Conservation (phyloP, 2,113 vertebrate genomes). For the Chaetodon trifascialis region DNA sequence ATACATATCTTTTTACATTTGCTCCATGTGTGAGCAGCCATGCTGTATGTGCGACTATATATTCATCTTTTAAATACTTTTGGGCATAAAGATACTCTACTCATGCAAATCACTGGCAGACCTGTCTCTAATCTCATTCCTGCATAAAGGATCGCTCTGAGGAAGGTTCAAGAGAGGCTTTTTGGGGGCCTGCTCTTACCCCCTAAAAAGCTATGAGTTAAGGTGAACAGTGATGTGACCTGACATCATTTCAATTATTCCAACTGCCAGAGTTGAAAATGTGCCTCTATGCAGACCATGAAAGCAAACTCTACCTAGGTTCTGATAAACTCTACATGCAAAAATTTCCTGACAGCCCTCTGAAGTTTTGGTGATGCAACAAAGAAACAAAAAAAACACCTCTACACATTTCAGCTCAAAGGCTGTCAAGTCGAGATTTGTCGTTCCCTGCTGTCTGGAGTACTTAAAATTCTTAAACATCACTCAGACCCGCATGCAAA, state of each 20-base stretch:
- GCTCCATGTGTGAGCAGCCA: background rate
- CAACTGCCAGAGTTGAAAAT: conserved; percentile 3
- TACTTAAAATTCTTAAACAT: conserved; percentile 52
- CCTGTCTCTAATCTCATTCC: background rate
- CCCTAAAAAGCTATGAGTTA: conserved; percentile 22
- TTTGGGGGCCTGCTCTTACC: conserved; percentile 7
- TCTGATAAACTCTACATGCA: conserved; percentile 36
- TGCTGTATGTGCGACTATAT: background rate
- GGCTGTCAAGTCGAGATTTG: conserved; percentile 40
- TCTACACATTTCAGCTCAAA: conserved; percentile 33
- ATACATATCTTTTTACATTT: background rate
- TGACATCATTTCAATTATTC: conserved; percentile 46
- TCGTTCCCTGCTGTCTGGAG: conserved; percentile 46
- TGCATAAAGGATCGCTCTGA: background rate
- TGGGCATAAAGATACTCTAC: background rate
- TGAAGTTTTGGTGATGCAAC: conserved; percentile 54
- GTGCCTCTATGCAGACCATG: conserved; percentile 2
- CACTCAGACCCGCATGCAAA: conserved; percentile 31
- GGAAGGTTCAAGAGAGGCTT: conserved; percentile 18
- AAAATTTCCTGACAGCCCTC: conserved; percentile 46
- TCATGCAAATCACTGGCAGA: conserved; percentile 18
- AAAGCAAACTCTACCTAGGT: conserved; percentile 34
- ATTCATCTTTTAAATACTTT: background rate
- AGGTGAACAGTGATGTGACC: background rate
- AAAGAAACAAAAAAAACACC: conserved; percentile 24